A percentile compares a stretch with the other conserved stretches of the same genome.
phyloP scores from a whole-genome alignment of 2,113 vertebrate genomes.

The Grallaria varia region DNA sequence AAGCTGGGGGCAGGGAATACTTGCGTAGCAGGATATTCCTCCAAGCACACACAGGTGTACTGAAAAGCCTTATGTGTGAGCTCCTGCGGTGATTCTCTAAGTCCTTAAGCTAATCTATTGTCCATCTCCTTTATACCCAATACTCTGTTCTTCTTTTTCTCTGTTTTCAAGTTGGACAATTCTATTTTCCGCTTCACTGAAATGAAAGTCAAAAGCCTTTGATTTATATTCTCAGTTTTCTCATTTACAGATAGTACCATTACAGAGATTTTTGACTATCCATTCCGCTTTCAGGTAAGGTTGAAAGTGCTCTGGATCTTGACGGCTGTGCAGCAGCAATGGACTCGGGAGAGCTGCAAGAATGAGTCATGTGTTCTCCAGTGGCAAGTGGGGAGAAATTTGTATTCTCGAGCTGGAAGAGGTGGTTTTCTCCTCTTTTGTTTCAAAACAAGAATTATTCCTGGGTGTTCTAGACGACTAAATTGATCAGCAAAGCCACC shows the following conservation, averaged over 20 bases:
- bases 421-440: background rate
- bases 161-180: constrained; percentile 44
- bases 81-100: background rate
- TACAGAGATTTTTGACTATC: constrained; percentile 31
- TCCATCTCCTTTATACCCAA: background rate
- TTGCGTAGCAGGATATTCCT: background rate
- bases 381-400: background rate
- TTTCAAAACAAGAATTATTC: background rate
- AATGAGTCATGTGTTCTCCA: constrained; percentile 26
- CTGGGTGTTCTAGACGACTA: background rate
- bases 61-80: background rate
- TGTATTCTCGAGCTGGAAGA: background rate
- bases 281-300: constrained; percentile 35
- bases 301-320: constrained; percentile 38
- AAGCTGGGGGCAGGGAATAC: background rate
- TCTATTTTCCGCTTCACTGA: constrained; percentile 6
- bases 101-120: constrained; percentile 31
- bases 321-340: constrained; percentile 11
- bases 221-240: constrained; percentile 32
- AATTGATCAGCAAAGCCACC: background rate
- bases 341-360: constrained; percentile 34
- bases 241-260: constrained; percentile 34
- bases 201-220: constrained; percentile 46
- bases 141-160: constrained; percentile 1
- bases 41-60: background rate